Percentiles rank a stretch among this genome's conserved stretches.
These are phyloP conservation scores for Drosophila peninsularis DNA, from an alignment of 2,888 invertebrate genomes.

Conservation along the genomic window DNA sequence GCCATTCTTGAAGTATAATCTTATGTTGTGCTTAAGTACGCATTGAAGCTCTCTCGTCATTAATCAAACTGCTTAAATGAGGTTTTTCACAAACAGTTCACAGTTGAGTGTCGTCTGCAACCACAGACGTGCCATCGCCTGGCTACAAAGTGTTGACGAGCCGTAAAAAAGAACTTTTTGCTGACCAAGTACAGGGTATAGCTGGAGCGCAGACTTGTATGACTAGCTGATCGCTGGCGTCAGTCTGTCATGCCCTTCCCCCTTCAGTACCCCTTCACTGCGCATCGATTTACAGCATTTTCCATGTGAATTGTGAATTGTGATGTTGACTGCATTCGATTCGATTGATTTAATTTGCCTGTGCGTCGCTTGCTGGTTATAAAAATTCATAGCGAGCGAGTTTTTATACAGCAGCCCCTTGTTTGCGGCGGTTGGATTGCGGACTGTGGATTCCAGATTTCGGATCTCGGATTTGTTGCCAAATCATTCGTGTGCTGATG, in stretches of 20 bases:
- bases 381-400: slow-evolving; percentile 71
- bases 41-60: slow-evolving; percentile 39
- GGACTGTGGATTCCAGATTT: slow-evolving; percentile 13
- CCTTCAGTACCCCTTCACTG: neutral
- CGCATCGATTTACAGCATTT: slow-evolving; percentile 70
- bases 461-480: slow-evolving; percentile 64
- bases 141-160: slow-evolving; percentile 60
- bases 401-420: slow-evolving; percentile 41
- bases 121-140: neutral
- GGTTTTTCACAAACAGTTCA: slow-evolving; percentile 22
- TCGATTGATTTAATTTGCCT: slow-evolving; percentile 77
- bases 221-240: slow-evolving; percentile 58
- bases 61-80: slow-evolving; percentile 67
- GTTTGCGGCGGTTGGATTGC: slow-evolving; percentile 11
- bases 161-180: slow-evolving; percentile 39
- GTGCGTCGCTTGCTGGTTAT: slow-evolving; percentile 70
- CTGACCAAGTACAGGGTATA: slow-evolving; percentile 26
- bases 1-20: slow-evolving; percentile 1
- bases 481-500: slow-evolving; percentile 67
- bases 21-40: slow-evolving; percentile 3
- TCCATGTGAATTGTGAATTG: slow-evolving; percentile 74
- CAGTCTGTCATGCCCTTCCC: slow-evolving; percentile 15
- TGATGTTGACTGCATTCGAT: slow-evolving; percentile 69
- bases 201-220: slow-evolving; percentile 50
- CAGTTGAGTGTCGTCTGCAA: slow-evolving; percentile 16